A percentile compares a stretch with the other conserved stretches of the same genome.
Evolutionary conservation across 2,888 invertebrate species (phyloP).

Genomic region (Adelphocoris suturalis): DNA sequence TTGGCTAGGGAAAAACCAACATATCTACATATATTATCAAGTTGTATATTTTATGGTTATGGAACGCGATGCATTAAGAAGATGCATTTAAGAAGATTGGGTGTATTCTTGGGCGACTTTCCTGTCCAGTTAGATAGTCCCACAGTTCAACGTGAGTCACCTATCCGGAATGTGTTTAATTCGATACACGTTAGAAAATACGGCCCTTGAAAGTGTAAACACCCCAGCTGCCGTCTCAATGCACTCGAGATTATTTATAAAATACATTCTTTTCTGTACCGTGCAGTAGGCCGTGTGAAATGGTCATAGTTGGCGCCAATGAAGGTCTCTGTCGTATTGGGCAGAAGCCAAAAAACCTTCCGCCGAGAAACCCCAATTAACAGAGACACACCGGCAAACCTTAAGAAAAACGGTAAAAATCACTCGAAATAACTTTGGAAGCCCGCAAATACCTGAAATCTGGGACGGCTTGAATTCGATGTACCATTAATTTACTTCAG

Average conservation of each 20-base stretch:
- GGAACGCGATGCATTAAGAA: no score
- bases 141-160: neutral
- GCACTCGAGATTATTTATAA: slow-evolving; percentile 20
- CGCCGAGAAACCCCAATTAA: neutral
- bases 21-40: no score
- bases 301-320: slow-evolving; percentile 29
- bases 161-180: neutral
- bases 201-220: neutral
- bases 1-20: no score
- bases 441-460: neutral
- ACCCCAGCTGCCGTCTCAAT: slow-evolving; percentile 28
- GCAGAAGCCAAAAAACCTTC: neutral
- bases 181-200: neutral
- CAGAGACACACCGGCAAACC: neutral
- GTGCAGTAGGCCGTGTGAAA: slow-evolving; percentile 31
- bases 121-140: no score
- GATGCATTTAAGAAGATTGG: no score
- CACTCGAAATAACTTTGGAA: neutral
- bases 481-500: neutral
- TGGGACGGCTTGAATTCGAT: neutral
- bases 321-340: neutral
- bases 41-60: no score
- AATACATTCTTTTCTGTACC: neutral
- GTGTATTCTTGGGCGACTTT: no score
- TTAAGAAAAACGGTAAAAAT: neutral